Percentiles rank a stretch among this genome's conserved stretches.
phyloP scores from a whole-genome alignment of 53 echinoderm and acorn worm species.

The Arbacia lixula region DNA sequence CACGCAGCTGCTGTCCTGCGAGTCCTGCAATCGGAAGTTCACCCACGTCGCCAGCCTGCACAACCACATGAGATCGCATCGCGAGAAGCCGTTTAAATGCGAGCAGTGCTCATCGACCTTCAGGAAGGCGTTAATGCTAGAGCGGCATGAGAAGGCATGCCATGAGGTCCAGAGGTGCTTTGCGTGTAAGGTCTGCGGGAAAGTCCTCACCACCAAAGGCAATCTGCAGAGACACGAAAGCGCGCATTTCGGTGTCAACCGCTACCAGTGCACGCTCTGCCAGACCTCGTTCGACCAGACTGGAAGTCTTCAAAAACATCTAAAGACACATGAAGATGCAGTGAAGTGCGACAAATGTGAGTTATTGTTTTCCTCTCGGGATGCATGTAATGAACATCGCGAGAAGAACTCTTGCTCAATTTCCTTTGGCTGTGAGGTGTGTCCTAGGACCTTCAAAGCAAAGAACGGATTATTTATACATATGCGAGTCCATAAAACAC shows the following conservation, averaged over 20 bases:
- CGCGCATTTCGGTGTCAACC: conserved; percentile 17
- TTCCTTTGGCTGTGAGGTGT: not conserved
- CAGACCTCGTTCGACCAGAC: not conserved
- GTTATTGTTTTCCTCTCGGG: not conserved
- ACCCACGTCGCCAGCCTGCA: conserved; percentile 14
- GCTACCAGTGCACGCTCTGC: not conserved
- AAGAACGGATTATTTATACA: not conserved
- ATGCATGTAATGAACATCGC: not conserved
- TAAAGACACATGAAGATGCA: conserved; percentile 7
- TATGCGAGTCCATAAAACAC: not conserved
- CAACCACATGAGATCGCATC: conserved; percentile 2
- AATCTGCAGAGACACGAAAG: conserved; percentile 35
- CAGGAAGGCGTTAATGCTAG: conserved; percentile 5
- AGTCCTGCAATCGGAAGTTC: conserved; percentile 11
- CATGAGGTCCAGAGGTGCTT: not conserved
- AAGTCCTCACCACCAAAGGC: not conserved
- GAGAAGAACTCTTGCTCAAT: not conserved
- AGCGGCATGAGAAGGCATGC: not conserved
- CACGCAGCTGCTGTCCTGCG: not conserved
- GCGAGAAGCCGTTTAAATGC: not conserved
- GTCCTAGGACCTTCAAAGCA: not conserved
- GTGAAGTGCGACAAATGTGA: conserved; percentile 8
- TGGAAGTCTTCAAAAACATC: conserved; percentile 6
- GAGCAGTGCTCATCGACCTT: not conserved
- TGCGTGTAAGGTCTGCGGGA: conserved; percentile 22